Percentiles rank a stretch among this genome's conserved stretches.
Conservation (phyloP, 30 jellyfish, hydroid and myxozoan genomes). For the Cassiopea xamachana region DNA sequence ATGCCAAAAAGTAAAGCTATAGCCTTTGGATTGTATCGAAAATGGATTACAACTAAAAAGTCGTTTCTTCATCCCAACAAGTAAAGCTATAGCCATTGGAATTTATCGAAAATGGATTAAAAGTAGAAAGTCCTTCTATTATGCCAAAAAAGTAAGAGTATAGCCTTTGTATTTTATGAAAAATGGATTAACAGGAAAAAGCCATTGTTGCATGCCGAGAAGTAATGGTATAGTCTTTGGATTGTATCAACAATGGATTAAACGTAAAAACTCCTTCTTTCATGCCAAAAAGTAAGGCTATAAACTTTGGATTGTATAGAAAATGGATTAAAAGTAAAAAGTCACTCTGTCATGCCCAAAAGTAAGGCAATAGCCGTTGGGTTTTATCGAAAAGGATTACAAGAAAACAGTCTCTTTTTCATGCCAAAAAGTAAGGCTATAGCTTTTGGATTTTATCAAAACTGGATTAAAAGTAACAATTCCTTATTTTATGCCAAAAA, state of each 20-base stretch:
- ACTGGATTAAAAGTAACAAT: background rate
- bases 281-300: background rate
- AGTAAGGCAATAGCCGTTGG: background rate
- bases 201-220: background rate
- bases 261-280: background rate
- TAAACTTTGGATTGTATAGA: background rate
- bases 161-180: too few species aligned
- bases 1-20: background rate
- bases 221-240: background rate
- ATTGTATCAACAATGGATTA: background rate
- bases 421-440: too few species aligned
- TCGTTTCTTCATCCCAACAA: background rate
- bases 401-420: too few species aligned
- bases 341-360: background rate
- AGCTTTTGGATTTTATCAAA: too few species aligned
- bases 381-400: background rate
- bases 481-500: background rate
- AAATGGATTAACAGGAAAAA: too few species aligned
- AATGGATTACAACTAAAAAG: background rate
- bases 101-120: background rate
- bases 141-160: too few species aligned
- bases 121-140: too few species aligned
- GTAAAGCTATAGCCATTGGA: background rate
- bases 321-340: background rate
- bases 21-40: constrained; percentile 2